phyloP scores from a whole-genome alignment of 2,888 invertebrate species.

The Amitus sp. region DNA sequence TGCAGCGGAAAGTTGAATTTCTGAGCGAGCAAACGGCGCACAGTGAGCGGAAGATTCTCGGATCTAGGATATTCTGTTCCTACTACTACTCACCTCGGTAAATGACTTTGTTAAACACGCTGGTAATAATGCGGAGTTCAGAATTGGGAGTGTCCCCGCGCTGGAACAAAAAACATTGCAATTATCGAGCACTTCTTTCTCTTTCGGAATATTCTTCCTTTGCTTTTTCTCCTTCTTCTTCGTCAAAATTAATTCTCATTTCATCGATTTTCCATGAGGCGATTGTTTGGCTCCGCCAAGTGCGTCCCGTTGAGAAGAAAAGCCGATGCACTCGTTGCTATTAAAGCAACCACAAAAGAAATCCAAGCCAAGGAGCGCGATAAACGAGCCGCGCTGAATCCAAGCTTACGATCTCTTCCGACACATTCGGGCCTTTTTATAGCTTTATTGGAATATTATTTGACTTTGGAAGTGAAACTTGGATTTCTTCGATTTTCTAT shows the following conservation, averaged over 20 bases:
- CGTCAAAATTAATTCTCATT: conserved; percentile 52
- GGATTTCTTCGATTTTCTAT: too few species aligned
- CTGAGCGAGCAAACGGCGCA: too few species aligned
- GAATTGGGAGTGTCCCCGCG: conserved; percentile 88
- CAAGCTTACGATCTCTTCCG: too few species aligned
- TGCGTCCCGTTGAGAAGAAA: conserved; percentile 53
- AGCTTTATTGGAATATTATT: too few species aligned
- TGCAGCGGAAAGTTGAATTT: too few species aligned
- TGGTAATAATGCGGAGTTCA: conserved; percentile 87
- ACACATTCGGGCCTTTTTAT: too few species aligned
- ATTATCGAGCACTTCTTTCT: not conserved
- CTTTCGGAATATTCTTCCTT: too few species aligned
- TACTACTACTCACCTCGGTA: conserved; percentile 78
- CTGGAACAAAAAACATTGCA: conserved; percentile 68
- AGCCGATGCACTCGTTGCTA: conserved; percentile 51
- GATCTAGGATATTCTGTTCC: not conserved
- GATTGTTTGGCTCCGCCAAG: conserved; percentile 50
- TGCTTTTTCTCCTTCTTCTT: conserved; percentile 11
- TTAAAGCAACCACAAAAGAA: conserved; percentile 55
- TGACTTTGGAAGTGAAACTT: too few species aligned
- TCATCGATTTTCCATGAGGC: conserved; percentile 56
- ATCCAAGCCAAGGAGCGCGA: conserved; percentile 28
- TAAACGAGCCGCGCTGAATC: conserved; percentile 28
- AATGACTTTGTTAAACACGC: conserved; percentile 86
- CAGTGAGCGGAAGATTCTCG: too few species aligned